Evolutionary conservation across 2,888 invertebrate genomes (phyloP).

Genomic region (Tromatobia lineatoria): DNA sequence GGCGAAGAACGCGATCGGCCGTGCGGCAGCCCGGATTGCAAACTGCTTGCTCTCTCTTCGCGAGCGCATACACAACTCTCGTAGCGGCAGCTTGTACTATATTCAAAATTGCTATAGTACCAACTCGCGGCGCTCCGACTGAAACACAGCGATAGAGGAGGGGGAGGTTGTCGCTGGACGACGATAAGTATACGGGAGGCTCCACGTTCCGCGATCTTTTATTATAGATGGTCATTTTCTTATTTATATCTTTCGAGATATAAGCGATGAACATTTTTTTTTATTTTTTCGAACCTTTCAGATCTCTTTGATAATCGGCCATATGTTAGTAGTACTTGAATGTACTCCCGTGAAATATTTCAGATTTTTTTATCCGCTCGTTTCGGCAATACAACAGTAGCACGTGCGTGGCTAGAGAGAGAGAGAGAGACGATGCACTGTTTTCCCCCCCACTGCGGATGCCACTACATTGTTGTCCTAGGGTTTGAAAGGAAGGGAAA

Average conservation of each 20-base stretch:
- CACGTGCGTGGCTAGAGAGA: constrained; percentile 34
- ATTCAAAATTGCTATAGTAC: background rate
- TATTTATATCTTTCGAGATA: too few relatives aligned
- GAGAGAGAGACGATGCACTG: constrained; percentile 17
- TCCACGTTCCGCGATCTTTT: too few relatives aligned
- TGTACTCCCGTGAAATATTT: too few relatives aligned
- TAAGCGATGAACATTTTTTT: too few relatives aligned
- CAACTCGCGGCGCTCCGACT: background rate
- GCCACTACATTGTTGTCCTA: background rate
- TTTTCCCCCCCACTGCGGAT: background rate
- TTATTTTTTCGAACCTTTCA: too few relatives aligned
- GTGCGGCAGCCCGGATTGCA: constrained; percentile 67
- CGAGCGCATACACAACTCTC: constrained; percentile 56
- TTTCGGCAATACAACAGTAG: constrained; percentile 8
- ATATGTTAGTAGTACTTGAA: too few relatives aligned
- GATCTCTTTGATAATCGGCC: too few relatives aligned
- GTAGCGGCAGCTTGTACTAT: background rate
- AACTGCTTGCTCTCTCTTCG: constrained; percentile 52
- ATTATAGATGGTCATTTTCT: too few relatives aligned
- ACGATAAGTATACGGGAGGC: background rate
- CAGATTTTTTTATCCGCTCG: too few relatives aligned
- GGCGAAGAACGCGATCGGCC: constrained; percentile 67
- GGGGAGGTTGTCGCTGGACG: background rate
- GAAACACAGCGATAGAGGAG: background rate
- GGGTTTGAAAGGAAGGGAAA: background rate